Conservation (phyloP, 2,888 invertebrate species). For the Venusia cambrica region DNA sequence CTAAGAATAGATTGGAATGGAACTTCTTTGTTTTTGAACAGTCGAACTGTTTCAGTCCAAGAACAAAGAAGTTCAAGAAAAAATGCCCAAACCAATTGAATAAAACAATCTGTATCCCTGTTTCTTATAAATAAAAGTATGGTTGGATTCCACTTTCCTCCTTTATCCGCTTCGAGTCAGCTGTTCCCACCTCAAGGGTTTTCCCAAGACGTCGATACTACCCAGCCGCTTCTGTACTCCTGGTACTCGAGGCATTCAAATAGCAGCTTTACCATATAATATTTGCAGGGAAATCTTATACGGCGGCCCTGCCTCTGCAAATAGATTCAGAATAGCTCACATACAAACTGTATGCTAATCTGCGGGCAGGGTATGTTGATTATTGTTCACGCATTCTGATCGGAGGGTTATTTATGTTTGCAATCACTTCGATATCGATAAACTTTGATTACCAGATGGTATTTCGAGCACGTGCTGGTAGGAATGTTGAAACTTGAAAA, state of each 20-base stretch:
- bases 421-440: slow-evolving; percentile 38
- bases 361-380: slow-evolving; percentile 44
- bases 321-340: slow-evolving; percentile 51
- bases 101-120: too few species aligned
- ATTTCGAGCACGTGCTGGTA: slow-evolving; percentile 18
- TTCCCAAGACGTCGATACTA: slow-evolving; percentile 46
- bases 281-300: slow-evolving; percentile 46
- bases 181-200: slow-evolving; percentile 31
- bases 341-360: slow-evolving; percentile 16
- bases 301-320: slow-evolving; percentile 41
- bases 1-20: too few species aligned
- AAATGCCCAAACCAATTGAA: too few species aligned
- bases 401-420: slow-evolving; percentile 40
- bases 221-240: slow-evolving; percentile 37
- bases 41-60: too few species aligned
- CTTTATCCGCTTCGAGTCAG: slow-evolving; percentile 15
- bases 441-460: slow-evolving; percentile 27
- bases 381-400: slow-evolving; percentile 46
- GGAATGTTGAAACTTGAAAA: too few species aligned
- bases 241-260: slow-evolving; percentile 49
- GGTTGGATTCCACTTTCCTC: too few species aligned
- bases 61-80: too few species aligned
- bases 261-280: slow-evolving; percentile 57
- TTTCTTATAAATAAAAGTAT: too few species aligned
- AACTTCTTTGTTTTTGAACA: too few species aligned